Conservation (phyloP, 2,797 vertebrate genomes). For the Lateolabrax maculatus region DNA sequence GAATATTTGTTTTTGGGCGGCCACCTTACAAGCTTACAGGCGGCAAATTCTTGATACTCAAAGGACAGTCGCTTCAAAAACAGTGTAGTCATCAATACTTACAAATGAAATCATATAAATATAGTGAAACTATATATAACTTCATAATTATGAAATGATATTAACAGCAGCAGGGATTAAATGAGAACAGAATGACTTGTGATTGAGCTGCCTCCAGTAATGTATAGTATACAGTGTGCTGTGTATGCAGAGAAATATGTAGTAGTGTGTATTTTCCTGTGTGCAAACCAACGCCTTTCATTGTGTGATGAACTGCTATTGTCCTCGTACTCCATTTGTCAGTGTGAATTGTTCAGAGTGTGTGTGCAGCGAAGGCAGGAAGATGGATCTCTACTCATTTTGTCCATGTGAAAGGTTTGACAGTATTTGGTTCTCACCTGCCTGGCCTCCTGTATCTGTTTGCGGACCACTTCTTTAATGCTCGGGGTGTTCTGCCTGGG, state of each 20-base stretch:
- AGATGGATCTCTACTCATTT: not conserved
- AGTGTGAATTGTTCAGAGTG: not conserved
- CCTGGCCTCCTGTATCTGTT: constrained; percentile 90
- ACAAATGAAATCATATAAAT: not conserved
- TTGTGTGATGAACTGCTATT: constrained; percentile 14
- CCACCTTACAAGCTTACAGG: not conserved
- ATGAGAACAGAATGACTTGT: no score
- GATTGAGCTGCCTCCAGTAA: no score
- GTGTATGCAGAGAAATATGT: constrained; percentile 5
- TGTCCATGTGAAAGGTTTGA: no score
- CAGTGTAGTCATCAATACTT: not conserved
- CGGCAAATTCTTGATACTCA: not conserved
- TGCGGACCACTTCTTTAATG: constrained; percentile 93
- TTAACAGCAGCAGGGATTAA: no score
- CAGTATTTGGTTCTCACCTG: constrained; percentile 88
- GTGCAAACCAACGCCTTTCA: constrained; percentile 21
- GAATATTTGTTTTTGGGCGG: not conserved
- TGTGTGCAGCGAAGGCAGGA: not conserved
- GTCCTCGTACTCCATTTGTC: not conserved
- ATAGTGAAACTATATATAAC: no score
- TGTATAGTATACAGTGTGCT: no score
- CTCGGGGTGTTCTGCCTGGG: constrained; percentile 89
- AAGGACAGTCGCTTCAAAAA: not conserved
- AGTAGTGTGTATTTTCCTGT: not conserved
- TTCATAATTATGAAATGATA: no score